These are phyloP conservation scores for Halcyon smyrnensis DNA, from an alignment of 2,797 vertebrate genomes.

Conservation along the genomic window DNA sequence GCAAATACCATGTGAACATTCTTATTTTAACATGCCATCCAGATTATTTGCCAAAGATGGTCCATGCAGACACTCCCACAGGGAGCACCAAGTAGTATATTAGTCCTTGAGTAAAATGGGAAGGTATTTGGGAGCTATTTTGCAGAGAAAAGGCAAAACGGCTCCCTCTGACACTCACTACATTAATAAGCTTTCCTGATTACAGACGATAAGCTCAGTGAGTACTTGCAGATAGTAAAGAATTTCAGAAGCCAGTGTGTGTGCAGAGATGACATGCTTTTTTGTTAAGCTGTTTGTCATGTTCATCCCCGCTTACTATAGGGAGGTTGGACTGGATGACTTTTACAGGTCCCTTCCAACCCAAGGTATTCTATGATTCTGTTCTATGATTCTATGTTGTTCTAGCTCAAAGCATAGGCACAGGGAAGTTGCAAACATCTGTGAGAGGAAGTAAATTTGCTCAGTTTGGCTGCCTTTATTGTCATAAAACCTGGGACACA, in stretches of 20 bases:
- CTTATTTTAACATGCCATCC: neutral
- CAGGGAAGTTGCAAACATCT: neutral
- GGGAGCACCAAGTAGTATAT: neutral
- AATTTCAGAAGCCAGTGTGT: neutral
- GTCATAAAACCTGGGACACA: neutral
- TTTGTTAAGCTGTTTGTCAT: neutral
- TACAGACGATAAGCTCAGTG: neutral
- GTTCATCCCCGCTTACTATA: too few species aligned
- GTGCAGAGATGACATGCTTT: neutral
- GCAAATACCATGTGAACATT: neutral
- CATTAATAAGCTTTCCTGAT: neutral
- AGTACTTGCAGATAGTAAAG: neutral
- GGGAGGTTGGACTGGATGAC: neutral
- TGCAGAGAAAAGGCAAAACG: neutral
- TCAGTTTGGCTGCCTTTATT: neutral
- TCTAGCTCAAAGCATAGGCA: neutral
- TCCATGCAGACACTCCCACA: too few species aligned
- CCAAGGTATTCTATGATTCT: neutral
- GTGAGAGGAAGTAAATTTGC: neutral
- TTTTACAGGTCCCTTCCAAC: neutral
- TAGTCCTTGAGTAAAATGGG: neutral
- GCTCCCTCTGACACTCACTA: neutral
- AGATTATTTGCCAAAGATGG: neutral
- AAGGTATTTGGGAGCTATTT: neutral
- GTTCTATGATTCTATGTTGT: too few species aligned